Base-by-base conservation (phyloP, 2,113 vertebrate species). In the Mus spicilegus region DNA sequence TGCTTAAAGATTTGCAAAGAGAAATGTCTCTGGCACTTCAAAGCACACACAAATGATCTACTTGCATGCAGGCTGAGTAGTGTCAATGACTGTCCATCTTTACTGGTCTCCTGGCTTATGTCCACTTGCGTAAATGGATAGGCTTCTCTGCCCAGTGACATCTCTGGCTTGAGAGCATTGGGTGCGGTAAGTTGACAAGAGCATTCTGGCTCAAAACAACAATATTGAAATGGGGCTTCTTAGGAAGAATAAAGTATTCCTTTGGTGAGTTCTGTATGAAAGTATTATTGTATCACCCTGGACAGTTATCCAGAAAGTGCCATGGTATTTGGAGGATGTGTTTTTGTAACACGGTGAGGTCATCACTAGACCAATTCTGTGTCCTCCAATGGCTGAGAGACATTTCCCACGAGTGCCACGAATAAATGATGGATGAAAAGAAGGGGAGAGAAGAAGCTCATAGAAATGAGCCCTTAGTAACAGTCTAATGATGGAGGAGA, bases 81-180 rank as follows among this genome's bases (percentile, higher is more conserved):
- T 13, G 6, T 17, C n/a, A 73, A 67, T 46, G 58, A 39, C 30
- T 0, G 2, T 11, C 9, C 1, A 0, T 51, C 6, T 76, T 16
- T 0, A 10, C 51, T 49, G 2, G 10, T 49, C 17, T 42, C 58
- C 19, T 39, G 72, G 39, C 82, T 77, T 33, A 33, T 69, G 67
- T 14, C 30, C 30, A 14, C 26, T 33, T 11, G 0, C 13, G 67
- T 7, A 63, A 70, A 13, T 46, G 17, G 19, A 36, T 16, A 36
- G 12, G 9, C 51, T 22, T 56, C 36, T 81, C 36, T 36, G 51
- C 33, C 54, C 20, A 81, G 78, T 36, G 19, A 13, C 51, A 24
- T 81, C 51, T 56, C 56, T 13, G 16, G 2, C 12, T n/a, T 54
- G 67, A 56, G 89, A 39, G 49, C 10, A 0, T 20, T 30, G 3